These are phyloP conservation scores for Dolichotis patagonum DNA, from an alignment of 2,113 vertebrate genomes.

Conservation along the genomic window DNA sequence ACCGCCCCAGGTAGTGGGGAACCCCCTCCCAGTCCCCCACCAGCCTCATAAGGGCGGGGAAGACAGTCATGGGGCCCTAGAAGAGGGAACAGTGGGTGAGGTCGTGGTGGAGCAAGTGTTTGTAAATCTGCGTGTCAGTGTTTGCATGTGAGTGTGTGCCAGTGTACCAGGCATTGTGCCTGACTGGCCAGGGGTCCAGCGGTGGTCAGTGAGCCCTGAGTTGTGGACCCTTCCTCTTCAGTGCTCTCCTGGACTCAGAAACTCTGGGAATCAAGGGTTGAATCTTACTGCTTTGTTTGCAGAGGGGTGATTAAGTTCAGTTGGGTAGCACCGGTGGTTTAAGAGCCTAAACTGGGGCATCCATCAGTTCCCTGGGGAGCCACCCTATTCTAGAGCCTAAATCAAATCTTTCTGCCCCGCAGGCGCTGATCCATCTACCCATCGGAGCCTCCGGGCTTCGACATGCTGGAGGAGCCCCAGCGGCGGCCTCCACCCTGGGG, in stretches of 20 bases:
- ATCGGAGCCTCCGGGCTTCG: constrained; percentile 78
- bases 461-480: constrained; percentile 82
- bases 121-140: not conserved
- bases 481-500: constrained; percentile 79
- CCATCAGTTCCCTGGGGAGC: not conserved
- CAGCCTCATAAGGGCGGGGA: not conserved
- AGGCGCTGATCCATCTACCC: constrained; percentile 57
- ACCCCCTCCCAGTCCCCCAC: constrained; percentile 13
- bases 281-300: not conserved
- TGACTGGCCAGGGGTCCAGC: not conserved
- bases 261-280: not conserved
- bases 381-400: not conserved
- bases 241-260: not conserved
- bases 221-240: not conserved
- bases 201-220: not conserved
- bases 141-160: constrained; percentile 10
- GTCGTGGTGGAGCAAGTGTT: not conserved
- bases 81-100: constrained; percentile 15
- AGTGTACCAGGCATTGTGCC: not conserved
- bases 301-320: not conserved
- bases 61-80: constrained; percentile 54
- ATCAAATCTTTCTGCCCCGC: not conserved
- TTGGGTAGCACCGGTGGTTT: not conserved
- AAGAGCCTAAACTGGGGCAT: not conserved
- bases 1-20: constrained; percentile 56